phyloP scores from a whole-genome alignment of 2,113 vertebrate genomes.

The Hoplias malabaricus region DNA sequence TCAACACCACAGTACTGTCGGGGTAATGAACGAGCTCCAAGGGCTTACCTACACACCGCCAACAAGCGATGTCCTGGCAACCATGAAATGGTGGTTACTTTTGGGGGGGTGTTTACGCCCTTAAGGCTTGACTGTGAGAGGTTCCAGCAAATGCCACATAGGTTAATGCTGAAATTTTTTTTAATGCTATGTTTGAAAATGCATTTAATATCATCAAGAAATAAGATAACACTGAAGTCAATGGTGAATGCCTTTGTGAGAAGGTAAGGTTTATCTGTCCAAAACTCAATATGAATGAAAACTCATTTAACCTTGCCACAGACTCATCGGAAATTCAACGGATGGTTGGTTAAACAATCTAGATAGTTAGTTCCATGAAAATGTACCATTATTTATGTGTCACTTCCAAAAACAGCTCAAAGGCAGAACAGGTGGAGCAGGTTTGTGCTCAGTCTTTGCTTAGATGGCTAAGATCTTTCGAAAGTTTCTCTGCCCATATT shows the following conservation, averaged over 20 bases:
- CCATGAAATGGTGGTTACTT: neutral
- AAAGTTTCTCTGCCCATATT: constrained; percentile 26
- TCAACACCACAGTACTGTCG: neutral
- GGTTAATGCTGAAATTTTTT: too few species aligned
- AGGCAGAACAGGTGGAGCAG: constrained; percentile 35
- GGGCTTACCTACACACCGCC: neutral
- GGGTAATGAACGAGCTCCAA: neutral
- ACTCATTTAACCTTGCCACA: too few species aligned
- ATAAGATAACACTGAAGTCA: too few species aligned
- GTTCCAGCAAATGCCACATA: neutral
- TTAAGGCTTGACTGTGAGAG: neutral
- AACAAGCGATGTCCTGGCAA: neutral
- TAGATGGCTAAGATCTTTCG: neutral
- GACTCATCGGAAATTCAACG: neutral
- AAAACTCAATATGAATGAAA: too few species aligned
- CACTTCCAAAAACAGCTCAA: constrained; percentile 40
- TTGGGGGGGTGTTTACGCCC: neutral
- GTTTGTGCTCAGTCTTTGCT: constrained; percentile 17
- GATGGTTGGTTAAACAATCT: neutral
- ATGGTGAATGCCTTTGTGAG: too few species aligned
- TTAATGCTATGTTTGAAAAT: too few species aligned
- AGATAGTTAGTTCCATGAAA: neutral
- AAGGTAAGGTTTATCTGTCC: too few species aligned
- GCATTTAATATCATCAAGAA: too few species aligned
- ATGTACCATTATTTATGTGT: constrained; percentile 19